Evolutionary conservation across 2,888 invertebrate species (phyloP), one percentile per base, ranked within the genome.

Genomic region (Carterocephalus palaemon): DNA sequence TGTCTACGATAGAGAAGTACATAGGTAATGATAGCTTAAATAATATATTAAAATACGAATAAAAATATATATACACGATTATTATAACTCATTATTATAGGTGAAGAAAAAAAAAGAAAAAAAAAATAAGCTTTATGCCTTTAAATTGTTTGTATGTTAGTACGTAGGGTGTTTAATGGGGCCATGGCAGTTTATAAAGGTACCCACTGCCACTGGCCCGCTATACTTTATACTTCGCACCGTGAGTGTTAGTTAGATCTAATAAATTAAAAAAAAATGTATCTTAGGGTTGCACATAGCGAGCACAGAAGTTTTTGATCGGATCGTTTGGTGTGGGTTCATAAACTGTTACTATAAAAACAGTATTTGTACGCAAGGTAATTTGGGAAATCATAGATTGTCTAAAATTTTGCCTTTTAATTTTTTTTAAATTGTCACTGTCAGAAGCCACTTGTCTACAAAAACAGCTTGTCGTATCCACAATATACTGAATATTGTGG

Each of bases 1-100:
- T 81, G 77, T 84, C 81, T 86, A 80, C 75, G 68, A 76, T 81
- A 81, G 78, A 74, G 67, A 81, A 81, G 77, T 81, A 84, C 83
- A 84, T 83, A 77, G 77, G 78, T 45, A 76, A 76, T 43, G 36
- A 75, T 83, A 84, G 81, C 75, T 73, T 75, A 69, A 45, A 72
- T 69, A 72, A 82, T 74, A 75, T 76, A 78, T 75, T 67, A 74
- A 64, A 81, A 85, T 79, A 83, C 70, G 80, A 85, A 86, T 84
- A 86, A 86, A 86, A 85, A 86, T 85, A 86, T 85, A 86, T 85
- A 85, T 83, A 86, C 85, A 84, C 81, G 61, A 76, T 73, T 82
- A 81, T 71, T 79, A 64, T 82, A 76, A 84, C 76, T 82, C 76
- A 81, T 79, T 77, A 78, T 69, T 66, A 72, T 80, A 81, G 75